Evolutionary conservation across 2,113 vertebrate genomes (phyloP).

Genomic region (Naja naja): DNA sequence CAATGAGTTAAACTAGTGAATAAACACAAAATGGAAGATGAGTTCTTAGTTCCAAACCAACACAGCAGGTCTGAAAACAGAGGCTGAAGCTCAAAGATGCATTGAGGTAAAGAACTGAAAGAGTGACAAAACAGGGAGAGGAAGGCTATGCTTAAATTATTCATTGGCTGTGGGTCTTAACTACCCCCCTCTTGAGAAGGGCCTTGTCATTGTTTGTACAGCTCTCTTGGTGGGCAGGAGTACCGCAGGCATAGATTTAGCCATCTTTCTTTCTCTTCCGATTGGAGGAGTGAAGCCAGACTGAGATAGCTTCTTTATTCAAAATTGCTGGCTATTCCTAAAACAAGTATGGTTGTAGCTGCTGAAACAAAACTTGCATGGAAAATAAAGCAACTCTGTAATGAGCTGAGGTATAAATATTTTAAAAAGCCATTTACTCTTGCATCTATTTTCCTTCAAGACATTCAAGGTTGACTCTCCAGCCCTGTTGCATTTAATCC

Average conservation of each 20-base stretch:
- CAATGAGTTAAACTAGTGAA: not conserved
- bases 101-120: constrained; percentile 1
- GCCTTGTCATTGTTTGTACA: not conserved
- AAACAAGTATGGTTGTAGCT: not conserved
- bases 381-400: not conserved
- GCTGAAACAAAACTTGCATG: not conserved
- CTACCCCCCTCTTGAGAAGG: not conserved
- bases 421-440: not conserved
- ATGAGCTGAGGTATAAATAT: not conserved
- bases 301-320: not conserved
- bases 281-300: not conserved
- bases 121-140: not conserved
- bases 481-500: not conserved
- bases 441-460: not conserved
- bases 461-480: not conserved
- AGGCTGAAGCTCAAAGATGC: not conserved
- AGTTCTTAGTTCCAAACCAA: not conserved
- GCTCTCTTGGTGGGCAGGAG: not conserved
- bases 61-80: not conserved
- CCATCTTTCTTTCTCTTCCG: not conserved
- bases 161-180: constrained; percentile 20
- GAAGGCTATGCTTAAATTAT: constrained; percentile 1
- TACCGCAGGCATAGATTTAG: not conserved
- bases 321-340: not conserved
- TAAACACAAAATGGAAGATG: not conserved